A percentile compares a stretch with the other conserved stretches of the same genome.
phyloP scores from a whole-genome alignment of 2,113 vertebrate genomes.

The Charina bottae region DNA sequence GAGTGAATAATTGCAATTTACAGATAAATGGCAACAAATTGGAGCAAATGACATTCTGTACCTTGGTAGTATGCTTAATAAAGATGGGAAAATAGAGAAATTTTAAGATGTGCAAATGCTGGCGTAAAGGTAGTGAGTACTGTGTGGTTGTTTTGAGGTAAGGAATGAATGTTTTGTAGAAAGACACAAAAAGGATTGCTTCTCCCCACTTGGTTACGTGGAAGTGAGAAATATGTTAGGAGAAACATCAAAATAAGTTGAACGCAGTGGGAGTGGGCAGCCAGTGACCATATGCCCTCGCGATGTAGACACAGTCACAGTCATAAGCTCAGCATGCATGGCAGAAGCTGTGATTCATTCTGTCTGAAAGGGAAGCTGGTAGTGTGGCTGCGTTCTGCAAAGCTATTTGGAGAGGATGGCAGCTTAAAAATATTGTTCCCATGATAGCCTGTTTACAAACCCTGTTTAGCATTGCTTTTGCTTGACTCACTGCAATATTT shows the following conservation, averaged over 20 bases:
- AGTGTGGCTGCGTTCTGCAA: slow-evolving; percentile 25
- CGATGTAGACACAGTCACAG: background rate
- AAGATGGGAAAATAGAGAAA: background rate
- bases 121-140: background rate
- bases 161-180: background rate
- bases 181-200: background rate
- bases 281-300: background rate
- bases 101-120: background rate
- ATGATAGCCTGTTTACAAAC: slow-evolving; percentile 55
- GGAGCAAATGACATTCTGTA: background rate
- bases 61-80: background rate
- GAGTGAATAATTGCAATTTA: background rate
- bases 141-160: background rate
- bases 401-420: slow-evolving; percentile 43
- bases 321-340: background rate
- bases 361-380: slow-evolving; percentile 15
- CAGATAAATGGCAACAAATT: background rate
- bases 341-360: background rate
- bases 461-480: slow-evolving; percentile 49
- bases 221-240: background rate
- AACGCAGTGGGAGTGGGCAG: background rate
- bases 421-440: slow-evolving; percentile 55
- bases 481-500: slow-evolving; percentile 18
- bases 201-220: background rate
- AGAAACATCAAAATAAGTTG: background rate